Percentiles rank a stretch among this genome's conserved stretches.
Conservation (phyloP, 2,113 vertebrate genomes). For the Lichenostomus cassidix region DNA sequence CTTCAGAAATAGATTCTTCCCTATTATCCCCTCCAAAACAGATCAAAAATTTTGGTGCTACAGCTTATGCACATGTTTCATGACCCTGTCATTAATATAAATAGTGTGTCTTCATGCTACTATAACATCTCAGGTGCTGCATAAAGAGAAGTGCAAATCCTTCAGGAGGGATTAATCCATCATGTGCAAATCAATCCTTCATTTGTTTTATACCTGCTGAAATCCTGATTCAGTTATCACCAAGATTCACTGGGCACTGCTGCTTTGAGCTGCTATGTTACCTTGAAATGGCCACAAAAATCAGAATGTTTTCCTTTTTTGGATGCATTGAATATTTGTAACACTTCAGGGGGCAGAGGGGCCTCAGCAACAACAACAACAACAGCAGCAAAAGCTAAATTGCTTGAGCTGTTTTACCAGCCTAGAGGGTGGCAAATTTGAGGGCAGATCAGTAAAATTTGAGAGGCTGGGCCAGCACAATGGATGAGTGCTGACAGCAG, state of each 20-base stretch:
- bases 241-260: background rate
- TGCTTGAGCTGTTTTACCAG: background rate
- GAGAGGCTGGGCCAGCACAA: background rate
- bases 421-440: background rate
- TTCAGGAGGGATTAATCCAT: background rate
- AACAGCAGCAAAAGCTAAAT: too few relatives aligned
- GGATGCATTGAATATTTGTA: background rate
- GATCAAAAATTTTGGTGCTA: background rate
- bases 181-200: background rate
- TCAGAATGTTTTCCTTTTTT: fast-evolving
- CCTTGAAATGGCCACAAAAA: background rate
- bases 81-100: background rate
- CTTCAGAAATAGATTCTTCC: background rate
- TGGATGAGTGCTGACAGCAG: too few relatives aligned
- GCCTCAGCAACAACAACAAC: background rate
- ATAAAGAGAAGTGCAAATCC: background rate
- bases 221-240: background rate
- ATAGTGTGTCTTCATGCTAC: background rate
- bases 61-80: background rate
- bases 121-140: background rate
- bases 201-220: background rate
- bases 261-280: background rate
- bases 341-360: background rate
- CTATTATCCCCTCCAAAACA: background rate
- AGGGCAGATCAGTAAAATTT: background rate